A percentile compares a stretch with the other conserved stretches of the same genome.
Evolutionary conservation across 1,140 invertebrate genomes (phyloP).

Genomic region (Drosophila littoralis): DNA sequence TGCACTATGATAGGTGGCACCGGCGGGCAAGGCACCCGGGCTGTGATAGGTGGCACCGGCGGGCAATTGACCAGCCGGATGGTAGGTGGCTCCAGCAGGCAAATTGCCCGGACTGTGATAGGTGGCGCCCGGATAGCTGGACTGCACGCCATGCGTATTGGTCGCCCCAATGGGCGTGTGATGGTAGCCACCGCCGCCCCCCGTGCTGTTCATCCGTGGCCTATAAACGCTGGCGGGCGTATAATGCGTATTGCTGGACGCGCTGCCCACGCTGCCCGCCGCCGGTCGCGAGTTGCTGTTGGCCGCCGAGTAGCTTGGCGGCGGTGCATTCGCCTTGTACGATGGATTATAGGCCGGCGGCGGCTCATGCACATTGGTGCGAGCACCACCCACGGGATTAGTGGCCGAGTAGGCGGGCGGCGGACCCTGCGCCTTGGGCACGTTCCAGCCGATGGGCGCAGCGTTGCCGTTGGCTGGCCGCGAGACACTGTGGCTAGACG

Average conservation of each 20-base stretch:
- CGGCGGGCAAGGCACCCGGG: slow-evolving; percentile 33
- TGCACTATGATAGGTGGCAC: slow-evolving; percentile 54
- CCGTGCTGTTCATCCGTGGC: slow-evolving; percentile 62
- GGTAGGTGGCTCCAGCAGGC: slow-evolving; percentile 69
- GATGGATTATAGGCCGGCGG: slow-evolving; percentile 75
- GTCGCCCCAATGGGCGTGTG: slow-evolving; percentile 67
- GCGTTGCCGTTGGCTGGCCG: slow-evolving; percentile 29
- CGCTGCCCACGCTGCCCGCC: slow-evolving; percentile 3
- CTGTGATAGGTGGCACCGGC: slow-evolving; percentile 71
- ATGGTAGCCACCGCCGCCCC: slow-evolving; percentile 55
- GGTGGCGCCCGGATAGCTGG: slow-evolving; percentile 71
- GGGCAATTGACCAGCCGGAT: slow-evolving; percentile 58
- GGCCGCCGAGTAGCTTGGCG: slow-evolving; percentile 59
- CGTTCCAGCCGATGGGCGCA: slow-evolving; percentile 74
- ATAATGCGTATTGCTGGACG: slow-evolving; percentile 35
- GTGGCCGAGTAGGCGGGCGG: slow-evolving; percentile 71
- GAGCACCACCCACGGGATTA: slow-evolving; percentile 69
- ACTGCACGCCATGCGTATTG: slow-evolving; percentile 69
- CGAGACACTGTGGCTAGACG: slow-evolving; percentile 10
- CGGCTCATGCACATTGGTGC: slow-evolving; percentile 71
- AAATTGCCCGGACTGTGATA: slow-evolving; percentile 59
- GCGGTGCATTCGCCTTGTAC: slow-evolving; percentile 55
- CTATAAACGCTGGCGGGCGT: slow-evolving; percentile 54
- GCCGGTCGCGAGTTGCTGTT: slow-evolving; percentile 37
- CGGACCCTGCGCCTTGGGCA: slow-evolving; percentile 69